These are phyloP conservation scores for Microctonus hyperodae DNA, from an alignment of 2,888 invertebrate genomes.

Conservation along the genomic window DNA sequence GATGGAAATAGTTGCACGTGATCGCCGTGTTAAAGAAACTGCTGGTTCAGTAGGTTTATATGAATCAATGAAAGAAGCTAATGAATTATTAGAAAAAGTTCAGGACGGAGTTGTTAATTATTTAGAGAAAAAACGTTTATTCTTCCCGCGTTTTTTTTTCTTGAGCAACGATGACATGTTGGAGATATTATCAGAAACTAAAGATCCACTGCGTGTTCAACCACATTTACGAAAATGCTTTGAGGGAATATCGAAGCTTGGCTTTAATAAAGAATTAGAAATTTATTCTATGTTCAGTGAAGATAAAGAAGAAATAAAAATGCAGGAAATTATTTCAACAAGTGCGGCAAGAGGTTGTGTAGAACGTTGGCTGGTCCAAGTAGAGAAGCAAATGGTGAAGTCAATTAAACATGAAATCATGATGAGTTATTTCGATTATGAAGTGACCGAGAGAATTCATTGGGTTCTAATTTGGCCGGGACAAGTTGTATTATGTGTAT, in stretches of 20 bases:
- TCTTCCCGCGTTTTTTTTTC: conserved; percentile 88
- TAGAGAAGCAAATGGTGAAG: conserved; percentile 81
- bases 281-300: conserved; percentile 81
- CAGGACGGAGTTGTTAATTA: conserved; percentile 85
- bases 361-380: conserved; percentile 84
- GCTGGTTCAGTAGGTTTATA: conserved; percentile 74
- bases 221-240: conserved; percentile 89
- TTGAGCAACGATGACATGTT: conserved; percentile 90
- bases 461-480: conserved; percentile 85
- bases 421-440: conserved; percentile 73
- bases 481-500: conserved; percentile 80
- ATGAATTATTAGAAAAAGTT: conserved; percentile 77
- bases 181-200: conserved; percentile 88
- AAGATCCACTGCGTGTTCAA: conserved; percentile 83
- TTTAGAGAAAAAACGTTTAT: conserved; percentile 83
- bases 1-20: conserved; percentile 70
- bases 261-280: conserved; percentile 75
- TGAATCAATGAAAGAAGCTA: conserved; percentile 75
- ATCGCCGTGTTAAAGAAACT: conserved; percentile 72
- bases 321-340: conserved; percentile 72
- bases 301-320: conserved; percentile 75
- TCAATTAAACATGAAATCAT: conserved; percentile 75
- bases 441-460: conserved; percentile 66
- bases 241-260: conserved; percentile 80
- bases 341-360: conserved; percentile 81